phyloP scores from a whole-genome alignment of 2,113 vertebrate species.

The Anarrhichthys ocellatus region DNA sequence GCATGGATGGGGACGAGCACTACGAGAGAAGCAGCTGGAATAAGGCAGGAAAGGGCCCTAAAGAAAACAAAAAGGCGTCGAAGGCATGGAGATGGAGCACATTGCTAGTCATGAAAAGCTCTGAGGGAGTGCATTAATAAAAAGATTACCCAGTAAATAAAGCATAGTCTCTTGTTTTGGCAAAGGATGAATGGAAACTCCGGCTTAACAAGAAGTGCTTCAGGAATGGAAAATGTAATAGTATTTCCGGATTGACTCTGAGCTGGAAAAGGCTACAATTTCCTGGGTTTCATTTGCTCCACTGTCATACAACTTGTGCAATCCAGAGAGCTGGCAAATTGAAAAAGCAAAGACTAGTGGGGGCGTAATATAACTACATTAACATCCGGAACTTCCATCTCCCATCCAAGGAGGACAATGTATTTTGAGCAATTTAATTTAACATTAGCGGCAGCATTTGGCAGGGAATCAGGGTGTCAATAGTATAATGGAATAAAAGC shows the following conservation, averaged over 20 bases:
- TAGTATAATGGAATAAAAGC: background rate
- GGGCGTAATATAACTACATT: too few relatives aligned
- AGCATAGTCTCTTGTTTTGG: constrained; percentile 7
- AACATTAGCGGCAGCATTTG: background rate
- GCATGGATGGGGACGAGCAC: background rate
- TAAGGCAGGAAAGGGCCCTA: background rate
- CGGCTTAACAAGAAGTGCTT: constrained; percentile 4
- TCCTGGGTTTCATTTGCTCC: constrained; percentile 26
- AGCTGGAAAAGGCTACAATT: background rate
- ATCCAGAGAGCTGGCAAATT: constrained; percentile 2
- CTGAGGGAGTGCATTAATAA: background rate
- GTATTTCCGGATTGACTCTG: constrained; percentile 5
- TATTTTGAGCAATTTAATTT: background rate
- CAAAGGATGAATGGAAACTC: constrained; percentile 1
- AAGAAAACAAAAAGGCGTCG: background rate
- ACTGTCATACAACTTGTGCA: constrained; percentile 2
- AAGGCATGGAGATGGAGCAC: background rate
- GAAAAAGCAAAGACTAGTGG: background rate
- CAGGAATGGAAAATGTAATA: constrained; percentile 22
- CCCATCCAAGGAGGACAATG: background rate
- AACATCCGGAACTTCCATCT: background rate
- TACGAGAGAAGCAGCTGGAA: background rate
- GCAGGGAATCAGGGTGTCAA: background rate
- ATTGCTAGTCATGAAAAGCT: constrained; percentile 2
- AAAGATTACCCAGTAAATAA: constrained; percentile 13